These are phyloP conservation scores for Oncorhynchus nerka DNA, from an alignment of 2,113 vertebrate species.

Conservation along the genomic window DNA sequence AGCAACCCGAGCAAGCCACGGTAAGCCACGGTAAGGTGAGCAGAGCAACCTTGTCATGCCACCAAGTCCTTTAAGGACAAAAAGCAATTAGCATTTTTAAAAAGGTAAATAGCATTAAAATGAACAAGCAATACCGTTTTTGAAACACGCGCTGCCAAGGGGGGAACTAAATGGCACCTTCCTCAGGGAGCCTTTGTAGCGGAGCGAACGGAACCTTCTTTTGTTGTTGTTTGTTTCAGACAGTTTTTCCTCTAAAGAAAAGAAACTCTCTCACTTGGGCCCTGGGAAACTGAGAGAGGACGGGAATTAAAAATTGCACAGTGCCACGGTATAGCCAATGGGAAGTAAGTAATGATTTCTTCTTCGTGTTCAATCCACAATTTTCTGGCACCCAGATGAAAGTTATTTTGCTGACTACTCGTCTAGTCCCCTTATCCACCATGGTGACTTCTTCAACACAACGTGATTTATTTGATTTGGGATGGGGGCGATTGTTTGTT, in stretches of 20 bases:
- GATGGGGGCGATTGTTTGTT: conserved; percentile 31
- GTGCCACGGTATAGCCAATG: conserved; percentile 2
- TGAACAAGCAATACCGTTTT: conserved; percentile 37
- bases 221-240: conserved; percentile 1
- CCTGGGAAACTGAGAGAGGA: conserved; percentile 13
- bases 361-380: conserved; percentile 3
- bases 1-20: background rate
- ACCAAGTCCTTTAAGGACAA: conserved; percentile 26
- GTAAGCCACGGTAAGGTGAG: background rate
- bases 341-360: conserved; percentile 46
- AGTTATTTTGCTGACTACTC: conserved; percentile 46
- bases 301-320: conserved; percentile 42
- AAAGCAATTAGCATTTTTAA: conserved; percentile 47
- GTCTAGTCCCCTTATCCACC: conserved; percentile 14
- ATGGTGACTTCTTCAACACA: conserved; percentile 30
- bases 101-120: conserved; percentile 41
- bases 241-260: conserved; percentile 11
- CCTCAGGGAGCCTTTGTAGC: background rate
- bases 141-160: conserved; percentile 5
- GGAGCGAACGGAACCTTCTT: conserved; percentile 15
- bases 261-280: conserved; percentile 20
- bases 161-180: conserved; percentile 23
- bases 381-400: conserved; percentile 34
- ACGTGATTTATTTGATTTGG: conserved; percentile 60
- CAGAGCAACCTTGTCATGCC: conserved; percentile 14